A percentile compares a stretch with the other conserved stretches of the same genome.
Conservation (phyloP, 2,888 invertebrate species). For the Eristalis arbustorum region DNA sequence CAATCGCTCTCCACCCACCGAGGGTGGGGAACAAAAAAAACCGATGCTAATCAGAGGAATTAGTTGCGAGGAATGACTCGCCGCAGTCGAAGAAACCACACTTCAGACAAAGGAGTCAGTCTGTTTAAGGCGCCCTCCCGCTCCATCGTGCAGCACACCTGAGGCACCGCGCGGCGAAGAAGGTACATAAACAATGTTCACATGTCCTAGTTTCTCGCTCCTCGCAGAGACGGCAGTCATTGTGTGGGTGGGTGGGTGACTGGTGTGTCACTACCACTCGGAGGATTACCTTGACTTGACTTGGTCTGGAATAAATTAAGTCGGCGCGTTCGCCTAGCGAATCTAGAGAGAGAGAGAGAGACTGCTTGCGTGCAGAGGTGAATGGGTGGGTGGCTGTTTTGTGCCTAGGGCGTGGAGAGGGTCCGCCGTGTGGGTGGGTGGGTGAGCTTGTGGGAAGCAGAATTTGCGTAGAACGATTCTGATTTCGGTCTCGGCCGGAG, state of each 20-base stretch:
- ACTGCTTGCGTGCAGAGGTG: neutral
- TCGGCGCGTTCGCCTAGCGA: constrained; percentile 39
- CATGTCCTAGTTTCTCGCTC: constrained; percentile 43
- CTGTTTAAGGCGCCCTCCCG: no score
- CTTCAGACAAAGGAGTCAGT: constrained; percentile 28
- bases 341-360: neutral
- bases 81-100: neutral
- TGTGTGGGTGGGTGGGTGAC: neutral
- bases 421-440: neutral
- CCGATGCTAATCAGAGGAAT: constrained; percentile 40
- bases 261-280: constrained; percentile 26
- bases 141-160: constrained; percentile 8
- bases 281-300: constrained; percentile 62
- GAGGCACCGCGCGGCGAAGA: constrained; percentile 9
- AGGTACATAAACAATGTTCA: constrained; percentile 53
- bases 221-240: neutral
- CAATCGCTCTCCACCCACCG: neutral
- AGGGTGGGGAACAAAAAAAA: neutral
- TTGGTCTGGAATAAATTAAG: constrained; percentile 63
- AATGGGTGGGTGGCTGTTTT: neutral
- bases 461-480: neutral
- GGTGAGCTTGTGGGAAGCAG: neutral
- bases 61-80: constrained; percentile 6
- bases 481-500: neutral
- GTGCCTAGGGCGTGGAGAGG: neutral